Conservation (phyloP, 2,113 vertebrate species). For the Heteronetta atricapilla region DNA sequence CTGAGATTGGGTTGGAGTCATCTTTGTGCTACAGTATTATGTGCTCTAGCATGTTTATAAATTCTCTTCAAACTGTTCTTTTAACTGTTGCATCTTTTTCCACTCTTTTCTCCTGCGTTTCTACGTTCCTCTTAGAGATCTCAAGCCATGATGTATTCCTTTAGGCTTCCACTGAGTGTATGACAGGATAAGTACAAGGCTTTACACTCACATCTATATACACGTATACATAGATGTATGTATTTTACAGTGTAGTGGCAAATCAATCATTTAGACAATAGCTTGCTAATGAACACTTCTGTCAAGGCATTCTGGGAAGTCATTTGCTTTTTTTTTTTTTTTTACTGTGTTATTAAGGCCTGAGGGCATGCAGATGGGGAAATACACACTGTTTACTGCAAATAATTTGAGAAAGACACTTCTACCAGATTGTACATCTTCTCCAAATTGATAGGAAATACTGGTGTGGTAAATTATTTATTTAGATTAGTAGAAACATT, state of each 20-base stretch:
- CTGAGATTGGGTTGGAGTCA: not conserved
- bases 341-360: conserved; percentile 32
- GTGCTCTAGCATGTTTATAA: not conserved
- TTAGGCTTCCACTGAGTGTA: not conserved
- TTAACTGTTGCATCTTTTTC: not conserved
- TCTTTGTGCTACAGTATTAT: not conserved
- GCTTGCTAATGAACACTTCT: conserved; percentile 33
- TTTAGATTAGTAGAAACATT: not conserved
- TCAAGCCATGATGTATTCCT: not conserved
- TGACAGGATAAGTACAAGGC: not conserved
- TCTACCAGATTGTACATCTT: conserved; percentile 53
- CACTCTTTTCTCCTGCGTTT: not conserved
- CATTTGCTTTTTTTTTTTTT: conserved; percentile 35
- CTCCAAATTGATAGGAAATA: conserved; percentile 29
- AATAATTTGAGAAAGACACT: conserved; percentile 66
- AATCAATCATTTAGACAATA: conserved; percentile 63
- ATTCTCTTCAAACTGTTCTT: not conserved
- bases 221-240: not conserved
- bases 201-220: not conserved
- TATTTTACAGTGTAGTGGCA: not conserved
- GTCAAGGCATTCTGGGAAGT: conserved; percentile 52
- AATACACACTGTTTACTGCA: conserved; percentile 65
- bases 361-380: conserved; percentile 66
- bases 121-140: not conserved
- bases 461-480: conserved; percentile 22